A percentile compares a stretch with the other conserved stretches of the same genome.
phyloP scores from a whole-genome alignment of 2,888 invertebrate genomes.

The Micoletzkya japonica region DNA sequence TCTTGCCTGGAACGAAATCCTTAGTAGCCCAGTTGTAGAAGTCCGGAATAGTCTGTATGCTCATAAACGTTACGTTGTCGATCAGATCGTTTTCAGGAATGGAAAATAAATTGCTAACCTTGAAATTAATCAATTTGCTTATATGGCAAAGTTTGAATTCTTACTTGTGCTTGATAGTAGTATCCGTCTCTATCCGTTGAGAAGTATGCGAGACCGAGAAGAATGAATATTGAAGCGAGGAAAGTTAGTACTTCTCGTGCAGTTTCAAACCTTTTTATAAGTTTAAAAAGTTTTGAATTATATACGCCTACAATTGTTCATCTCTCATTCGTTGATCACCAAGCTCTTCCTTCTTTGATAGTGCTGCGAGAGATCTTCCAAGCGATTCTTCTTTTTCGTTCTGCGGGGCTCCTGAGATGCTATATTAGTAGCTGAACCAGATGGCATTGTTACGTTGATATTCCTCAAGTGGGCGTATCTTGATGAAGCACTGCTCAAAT shows the following conservation, averaged over 20 bases:
- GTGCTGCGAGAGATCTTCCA: constrained; percentile 38
- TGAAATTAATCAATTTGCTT: neutral
- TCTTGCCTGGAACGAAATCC: constrained; percentile 31
- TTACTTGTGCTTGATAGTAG: constrained; percentile 39
- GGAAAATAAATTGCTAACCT: constrained; percentile 19
- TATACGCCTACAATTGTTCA: constrained; percentile 31
- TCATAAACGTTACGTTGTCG: constrained; percentile 36
- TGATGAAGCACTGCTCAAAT: constrained; percentile 23
- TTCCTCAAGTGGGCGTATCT: neutral
- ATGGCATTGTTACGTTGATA: neutral
- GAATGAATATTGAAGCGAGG: constrained; percentile 40
- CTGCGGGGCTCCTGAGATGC: constrained; percentile 32
- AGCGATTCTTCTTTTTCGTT: constrained; percentile 32
- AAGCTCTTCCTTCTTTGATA: constrained; percentile 35
- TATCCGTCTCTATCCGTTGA: constrained; percentile 43
- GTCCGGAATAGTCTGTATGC: constrained; percentile 36
- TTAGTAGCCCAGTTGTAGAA: constrained; percentile 47
- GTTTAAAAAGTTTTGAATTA: neutral
- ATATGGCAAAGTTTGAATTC: neutral
- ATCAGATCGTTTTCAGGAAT: neutral
- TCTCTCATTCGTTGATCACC: constrained; percentile 41
- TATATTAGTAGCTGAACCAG: neutral
- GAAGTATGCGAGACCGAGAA: constrained; percentile 43
- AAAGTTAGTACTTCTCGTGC: constrained; percentile 42
- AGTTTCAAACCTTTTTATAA: constrained; percentile 34